Base-by-base conservation (phyloP, 2,888 invertebrate genomes). In the Stenichneumon culpator region DNA sequence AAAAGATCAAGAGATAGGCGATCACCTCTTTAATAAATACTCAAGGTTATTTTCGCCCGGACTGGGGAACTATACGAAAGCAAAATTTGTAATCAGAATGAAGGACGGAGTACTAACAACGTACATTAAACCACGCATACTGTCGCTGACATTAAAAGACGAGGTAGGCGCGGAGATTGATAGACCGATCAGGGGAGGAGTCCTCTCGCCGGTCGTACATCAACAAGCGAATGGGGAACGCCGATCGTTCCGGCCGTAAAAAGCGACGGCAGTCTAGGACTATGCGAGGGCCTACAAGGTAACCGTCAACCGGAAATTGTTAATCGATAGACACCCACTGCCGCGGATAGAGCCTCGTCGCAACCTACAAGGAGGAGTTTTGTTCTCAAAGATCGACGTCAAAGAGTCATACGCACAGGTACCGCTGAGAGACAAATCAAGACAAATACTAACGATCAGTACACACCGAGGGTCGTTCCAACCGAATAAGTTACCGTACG, bases 241-340 rank as follows among this genome's bases (percentile, higher is more conserved):
- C 90, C 91, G 5, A 82, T 92, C 16, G 90, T 92, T 7, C 88
- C 89, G 6, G 87, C 91, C 3, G 78, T 88, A 2, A 91, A 91
- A 79, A 70, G 83, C 14, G 83, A 89, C 81, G 90, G 89, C 1
- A 68, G 63, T 22, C 79, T 90, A 11, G 72, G 91, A 14, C 84
- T 92, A 19, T 91, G 90, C 65, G 91, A n/a, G 89, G 2, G 90
- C 92, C 83, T 88, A 82, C 52, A 87, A 86, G 50, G 72, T 89
- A 1, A 89, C 89, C 0, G 25, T 89, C 22, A 89, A 89, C 79
- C 83, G 77, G 36, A 28, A 60, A 25, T 67, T 88, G 16, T 68
- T 77, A n/a, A 60, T 84, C 4, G 83, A 87, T 77, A 77, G 79
- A 60, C 81, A 87, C 57, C 86, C 86, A n/a, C 44, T 88, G 36